Base-by-base conservation (phyloP, 2,797 vertebrate genomes). In the Salmo trutta region DNA sequence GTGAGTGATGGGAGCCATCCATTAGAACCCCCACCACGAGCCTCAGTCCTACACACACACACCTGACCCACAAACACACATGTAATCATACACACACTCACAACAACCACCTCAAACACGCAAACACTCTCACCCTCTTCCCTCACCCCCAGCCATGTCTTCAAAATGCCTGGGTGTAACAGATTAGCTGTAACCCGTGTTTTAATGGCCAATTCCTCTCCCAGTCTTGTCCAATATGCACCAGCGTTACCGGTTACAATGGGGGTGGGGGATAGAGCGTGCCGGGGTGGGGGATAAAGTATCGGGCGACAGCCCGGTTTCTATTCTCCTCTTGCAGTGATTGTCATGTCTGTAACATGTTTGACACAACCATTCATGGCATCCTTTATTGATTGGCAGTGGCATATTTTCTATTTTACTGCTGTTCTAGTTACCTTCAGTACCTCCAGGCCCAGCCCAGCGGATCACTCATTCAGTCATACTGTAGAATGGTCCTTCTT, bases 1-100 rank as follows among this genome's bases (percentile, higher is more conserved):
- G 90, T 92, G 93, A 94, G 91, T 93, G 93, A 95, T 95, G 89
- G 94, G 86, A 90, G 88, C 93, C 93, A 95, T 95, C 94, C 94
- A 94, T 95, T 94, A 95, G 92, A 84, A 89, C 90, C 88, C 89
- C 89, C 89, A 56, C 59, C 31, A 41, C 68, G 52, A 36, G 31
- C 59, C 59, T n/a, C 12, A 24, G 19, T 21, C 56, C 21, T 21
- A 69, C 67, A 69, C 16, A 41, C 7, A 59, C 56, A 67, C 65
- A 67, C 65, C 3, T 19, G 14, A 24, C 29, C 29, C 31, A 65
- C 64, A 66, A 2, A 64, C 62, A 64, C 66, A 68, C 66, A 68
- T 19, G 29, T 15, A 68, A 5, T 2, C 29, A 66, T 14, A 1
- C 66, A 19, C 66, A 68, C 66, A 41, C 10, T 10, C 41, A 47